Conservation (phyloP, 2,888 invertebrate species). For the Heliconius charithonia region DNA sequence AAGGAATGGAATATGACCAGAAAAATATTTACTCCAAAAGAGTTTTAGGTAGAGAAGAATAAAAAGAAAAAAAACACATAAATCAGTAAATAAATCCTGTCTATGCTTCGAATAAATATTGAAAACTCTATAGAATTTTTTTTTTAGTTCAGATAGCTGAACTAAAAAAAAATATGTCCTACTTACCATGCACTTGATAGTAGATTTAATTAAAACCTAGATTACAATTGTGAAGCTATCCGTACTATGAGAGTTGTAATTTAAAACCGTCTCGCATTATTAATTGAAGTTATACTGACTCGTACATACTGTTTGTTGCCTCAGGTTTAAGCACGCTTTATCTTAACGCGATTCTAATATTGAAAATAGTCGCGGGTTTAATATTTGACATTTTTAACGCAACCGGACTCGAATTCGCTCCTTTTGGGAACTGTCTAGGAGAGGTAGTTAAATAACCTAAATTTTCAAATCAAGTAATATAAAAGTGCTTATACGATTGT, state of each 20-base stretch:
- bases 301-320: neutral
- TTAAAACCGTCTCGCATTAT: constrained; percentile 15
- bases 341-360: no score
- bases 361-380: no score
- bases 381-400: neutral
- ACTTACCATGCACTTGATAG: constrained; percentile 1
- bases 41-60: no score
- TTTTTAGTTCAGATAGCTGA: no score
- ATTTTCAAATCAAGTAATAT: neutral
- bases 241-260: constrained; percentile 15
- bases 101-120: no score
- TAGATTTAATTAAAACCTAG: constrained; percentile 18
- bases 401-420: neutral
- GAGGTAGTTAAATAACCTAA: neutral
- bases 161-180: neutral
- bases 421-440: neutral
- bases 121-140: no score
- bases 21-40: no score
- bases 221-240: constrained; percentile 16
- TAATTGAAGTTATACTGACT: constrained; percentile 13
- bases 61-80: no score
- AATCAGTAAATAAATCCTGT: no score
- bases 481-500: no score
- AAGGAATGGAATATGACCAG: no score
- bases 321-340: neutral